Base-by-base conservation (phyloP, 2,888 invertebrate species). In the Pseudanteris insignis region DNA sequence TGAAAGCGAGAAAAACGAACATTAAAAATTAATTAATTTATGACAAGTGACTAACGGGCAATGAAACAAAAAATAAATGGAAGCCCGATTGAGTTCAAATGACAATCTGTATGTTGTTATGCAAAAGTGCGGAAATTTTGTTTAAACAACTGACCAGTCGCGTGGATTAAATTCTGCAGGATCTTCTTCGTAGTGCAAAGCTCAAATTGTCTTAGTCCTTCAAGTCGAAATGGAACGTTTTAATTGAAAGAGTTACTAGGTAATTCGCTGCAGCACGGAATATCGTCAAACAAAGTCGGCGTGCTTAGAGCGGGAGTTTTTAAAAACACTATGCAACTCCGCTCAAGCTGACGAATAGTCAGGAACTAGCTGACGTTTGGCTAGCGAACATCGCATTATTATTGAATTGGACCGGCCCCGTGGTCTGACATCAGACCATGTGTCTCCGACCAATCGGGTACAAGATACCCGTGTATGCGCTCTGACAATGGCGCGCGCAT, bases 391-490 rank as follows among this genome's bases (percentile, higher is more conserved):
- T 72, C 75, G 72, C 73, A 70, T 74, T 76, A 76, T 81, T 80
- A 81, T 81, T 80, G 78, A 78, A 77, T 76, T 75, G 76, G 77
- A 74, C 77, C 75, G 75, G 78, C 74, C 85, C 86, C 85, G 86
- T 88, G 86, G 88, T 86, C 85, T 86, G 86, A 87, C 86, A 86
- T 88, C 88, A 86, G 87, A 87, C 88, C 88, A 88, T 86, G 87
- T 85, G 85, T 83, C 75, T 76, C 78, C 83, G 82, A 79, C 88
- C 88, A 89, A 89, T 88, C 76, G 82, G 81, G 71, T 63, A 48
- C 37, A 69, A 66, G 73, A 74, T 73, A 65, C 65, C 65, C 67
- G 66, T 73, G 77, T 77, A 70, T 68, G 77, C 79, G 79, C 72
- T 44, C 62, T 18, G 33, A 34, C 26, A 30, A 38, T 32, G 41